phyloP scores from a whole-genome alignment of 2,888 invertebrate species.

The Pachycephus smyrnensis region DNA sequence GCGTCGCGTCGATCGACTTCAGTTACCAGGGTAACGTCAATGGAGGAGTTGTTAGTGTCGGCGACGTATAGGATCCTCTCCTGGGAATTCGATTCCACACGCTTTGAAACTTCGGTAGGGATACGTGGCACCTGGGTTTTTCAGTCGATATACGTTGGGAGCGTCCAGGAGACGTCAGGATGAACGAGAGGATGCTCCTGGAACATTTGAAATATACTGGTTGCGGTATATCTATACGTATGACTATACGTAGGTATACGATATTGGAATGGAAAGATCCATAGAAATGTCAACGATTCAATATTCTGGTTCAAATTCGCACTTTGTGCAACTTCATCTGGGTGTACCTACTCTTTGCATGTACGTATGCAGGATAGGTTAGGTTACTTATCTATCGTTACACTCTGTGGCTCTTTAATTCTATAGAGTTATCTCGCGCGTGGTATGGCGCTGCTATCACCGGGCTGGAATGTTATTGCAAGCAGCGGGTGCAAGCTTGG shows the following conservation, averaged over 20 bases:
- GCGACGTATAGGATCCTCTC: too few relatives aligned
- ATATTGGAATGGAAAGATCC: neutral
- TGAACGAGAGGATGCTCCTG: neutral
- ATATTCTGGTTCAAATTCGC: neutral
- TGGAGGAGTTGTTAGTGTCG: too few relatives aligned
- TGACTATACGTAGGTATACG: too few relatives aligned
- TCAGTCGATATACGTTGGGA: neutral
- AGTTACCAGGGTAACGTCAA: too few relatives aligned
- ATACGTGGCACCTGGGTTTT: too few relatives aligned
- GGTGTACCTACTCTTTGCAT: neutral
- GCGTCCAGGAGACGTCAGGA: neutral
- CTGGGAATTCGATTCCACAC: too few relatives aligned
- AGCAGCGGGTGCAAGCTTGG: constrained; percentile 31
- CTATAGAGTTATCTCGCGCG: neutral
- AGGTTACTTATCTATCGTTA: neutral
- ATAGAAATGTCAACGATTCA: neutral
- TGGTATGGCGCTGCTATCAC: neutral
- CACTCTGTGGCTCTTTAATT: neutral
- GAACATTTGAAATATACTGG: neutral
- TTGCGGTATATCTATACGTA: neutral
- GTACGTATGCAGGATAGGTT: neutral
- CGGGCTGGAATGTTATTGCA: constrained; percentile 43
- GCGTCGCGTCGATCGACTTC: too few relatives aligned
- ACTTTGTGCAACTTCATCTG: neutral
- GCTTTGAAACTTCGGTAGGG: too few relatives aligned